These are phyloP conservation scores for Drosophila parvula DNA, from an alignment of 1,140 invertebrate genomes.

Conservation along the genomic window DNA sequence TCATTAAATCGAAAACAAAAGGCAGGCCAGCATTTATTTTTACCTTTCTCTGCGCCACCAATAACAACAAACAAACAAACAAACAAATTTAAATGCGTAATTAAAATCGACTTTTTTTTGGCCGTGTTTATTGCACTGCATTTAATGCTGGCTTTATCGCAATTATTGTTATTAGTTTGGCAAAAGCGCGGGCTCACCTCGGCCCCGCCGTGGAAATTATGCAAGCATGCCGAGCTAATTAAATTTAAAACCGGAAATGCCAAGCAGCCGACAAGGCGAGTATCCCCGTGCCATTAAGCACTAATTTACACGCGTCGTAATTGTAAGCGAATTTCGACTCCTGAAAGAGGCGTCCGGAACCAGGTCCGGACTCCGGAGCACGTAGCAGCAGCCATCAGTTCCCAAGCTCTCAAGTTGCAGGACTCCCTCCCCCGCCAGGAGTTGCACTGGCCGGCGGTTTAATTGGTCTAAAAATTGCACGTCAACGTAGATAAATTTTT, in stretches of 20 bases:
- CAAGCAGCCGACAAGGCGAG: constrained; percentile 29
- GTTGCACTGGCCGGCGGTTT: constrained; percentile 48
- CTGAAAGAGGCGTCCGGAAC: constrained; percentile 6
- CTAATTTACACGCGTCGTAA: constrained; percentile 56
- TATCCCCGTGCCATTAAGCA: constrained; percentile 47
- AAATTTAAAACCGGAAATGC: constrained; percentile 69
- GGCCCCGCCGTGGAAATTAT: constrained; percentile 33
- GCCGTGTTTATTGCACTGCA: constrained; percentile 53
- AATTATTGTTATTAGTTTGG: constrained; percentile 80
- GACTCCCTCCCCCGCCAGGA: not conserved
- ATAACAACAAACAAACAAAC: constrained; percentile 52
- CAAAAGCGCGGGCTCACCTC: constrained; percentile 43
- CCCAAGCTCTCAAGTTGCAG: not conserved
- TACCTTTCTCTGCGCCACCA: constrained; percentile 24
- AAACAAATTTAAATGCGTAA: constrained; percentile 75
- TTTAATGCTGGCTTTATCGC: constrained; percentile 80
- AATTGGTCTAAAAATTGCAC: constrained; percentile 81
- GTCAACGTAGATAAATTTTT: constrained; percentile 81
- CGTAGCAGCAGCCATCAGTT: constrained; percentile 16
- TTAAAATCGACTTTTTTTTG: constrained; percentile 61
- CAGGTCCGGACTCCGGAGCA: constrained; percentile 10
- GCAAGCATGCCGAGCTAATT: constrained; percentile 68
- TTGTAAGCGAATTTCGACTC: constrained; percentile 29
- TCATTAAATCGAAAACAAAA: constrained; percentile 82
- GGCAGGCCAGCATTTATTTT: constrained; percentile 65